Evolutionary conservation across 2,888 invertebrate genomes (phyloP).

Genomic region (Macrophya alboannulata): DNA sequence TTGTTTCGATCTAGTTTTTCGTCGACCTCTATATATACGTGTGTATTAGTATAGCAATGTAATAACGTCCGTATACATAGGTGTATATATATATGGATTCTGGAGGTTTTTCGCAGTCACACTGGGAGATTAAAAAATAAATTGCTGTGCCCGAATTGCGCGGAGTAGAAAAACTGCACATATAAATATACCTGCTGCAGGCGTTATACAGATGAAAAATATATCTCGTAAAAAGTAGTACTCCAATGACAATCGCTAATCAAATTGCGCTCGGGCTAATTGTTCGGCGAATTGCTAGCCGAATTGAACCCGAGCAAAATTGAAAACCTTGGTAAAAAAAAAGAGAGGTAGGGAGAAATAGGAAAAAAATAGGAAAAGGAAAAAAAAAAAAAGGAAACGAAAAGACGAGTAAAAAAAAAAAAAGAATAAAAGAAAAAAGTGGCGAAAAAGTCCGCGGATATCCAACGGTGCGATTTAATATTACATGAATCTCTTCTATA

Average conservation of each 20-base stretch:
- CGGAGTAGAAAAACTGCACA: conserved; percentile 4
- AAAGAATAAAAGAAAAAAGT: neutral
- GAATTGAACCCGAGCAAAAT: conserved; percentile 69
- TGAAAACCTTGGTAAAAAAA: conserved; percentile 70
- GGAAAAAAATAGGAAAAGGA: conserved; percentile 58
- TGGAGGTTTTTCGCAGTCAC: conserved; percentile 29
- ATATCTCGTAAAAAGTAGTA: conserved; percentile 45
- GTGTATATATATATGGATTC: too few relatives aligned
- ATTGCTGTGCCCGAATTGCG: conserved; percentile 32
- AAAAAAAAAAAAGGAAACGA: conserved; percentile 31
- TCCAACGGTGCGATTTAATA: conserved; percentile 26
- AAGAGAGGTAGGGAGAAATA: conserved; percentile 26
- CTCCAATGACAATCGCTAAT: conserved; percentile 76
- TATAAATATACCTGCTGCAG: neutral
- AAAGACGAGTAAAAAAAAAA: conserved; percentile 40
- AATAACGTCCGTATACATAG: conserved; percentile 20
- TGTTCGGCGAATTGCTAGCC: conserved; percentile 72
- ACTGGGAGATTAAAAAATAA: conserved; percentile 44
- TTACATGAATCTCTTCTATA: conserved; percentile 24
- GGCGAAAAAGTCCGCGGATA: conserved; percentile 56
- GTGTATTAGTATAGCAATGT: conserved; percentile 27
- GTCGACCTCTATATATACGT: neutral
- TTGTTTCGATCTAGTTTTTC: neutral
- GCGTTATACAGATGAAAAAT: conserved; percentile 47
- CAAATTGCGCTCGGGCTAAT: conserved; percentile 76